phyloP scores from a whole-genome alignment of 2,113 vertebrate species.

The Dipodomys ordii region DNA sequence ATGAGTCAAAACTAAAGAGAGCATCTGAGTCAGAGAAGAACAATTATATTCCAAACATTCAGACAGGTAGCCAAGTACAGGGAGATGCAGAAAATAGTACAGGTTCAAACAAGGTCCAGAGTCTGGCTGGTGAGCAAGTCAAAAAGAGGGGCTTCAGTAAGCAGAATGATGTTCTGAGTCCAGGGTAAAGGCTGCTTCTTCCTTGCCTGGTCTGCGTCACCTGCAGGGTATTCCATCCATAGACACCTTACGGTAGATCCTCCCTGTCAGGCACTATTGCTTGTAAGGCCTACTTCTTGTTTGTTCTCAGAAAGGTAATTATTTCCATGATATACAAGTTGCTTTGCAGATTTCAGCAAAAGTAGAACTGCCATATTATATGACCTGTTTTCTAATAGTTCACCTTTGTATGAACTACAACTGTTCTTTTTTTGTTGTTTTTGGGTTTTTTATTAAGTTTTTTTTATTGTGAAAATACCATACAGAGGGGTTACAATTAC shows the following conservation, averaged over 20 bases:
- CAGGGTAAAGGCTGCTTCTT: background rate
- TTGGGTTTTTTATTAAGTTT: too few relatives aligned
- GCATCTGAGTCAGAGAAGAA: slow-evolving; percentile 23
- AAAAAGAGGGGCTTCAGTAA: background rate
- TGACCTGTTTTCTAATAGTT: background rate
- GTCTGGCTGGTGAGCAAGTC: background rate
- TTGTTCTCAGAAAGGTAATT: background rate
- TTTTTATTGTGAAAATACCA: too few relatives aligned
- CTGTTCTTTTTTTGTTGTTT: background rate
- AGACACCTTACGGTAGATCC: background rate
- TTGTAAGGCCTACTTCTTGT: background rate
- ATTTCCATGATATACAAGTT: background rate
- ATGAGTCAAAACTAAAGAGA: slow-evolving; percentile 15
- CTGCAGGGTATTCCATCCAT: background rate
- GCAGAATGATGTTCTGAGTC: background rate
- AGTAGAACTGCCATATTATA: background rate
- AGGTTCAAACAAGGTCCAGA: background rate
- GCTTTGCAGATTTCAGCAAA: background rate
- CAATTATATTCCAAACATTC: background rate
- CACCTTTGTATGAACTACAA: background rate
- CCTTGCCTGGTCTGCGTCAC: background rate
- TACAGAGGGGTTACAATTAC: too few relatives aligned
- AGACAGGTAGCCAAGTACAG: slow-evolving; percentile 12
- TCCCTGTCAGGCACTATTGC: background rate
- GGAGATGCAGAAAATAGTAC: background rate